These are phyloP conservation scores for Mus spretus DNA, from an alignment of 2,797 vertebrate species.

Conservation along the genomic window DNA sequence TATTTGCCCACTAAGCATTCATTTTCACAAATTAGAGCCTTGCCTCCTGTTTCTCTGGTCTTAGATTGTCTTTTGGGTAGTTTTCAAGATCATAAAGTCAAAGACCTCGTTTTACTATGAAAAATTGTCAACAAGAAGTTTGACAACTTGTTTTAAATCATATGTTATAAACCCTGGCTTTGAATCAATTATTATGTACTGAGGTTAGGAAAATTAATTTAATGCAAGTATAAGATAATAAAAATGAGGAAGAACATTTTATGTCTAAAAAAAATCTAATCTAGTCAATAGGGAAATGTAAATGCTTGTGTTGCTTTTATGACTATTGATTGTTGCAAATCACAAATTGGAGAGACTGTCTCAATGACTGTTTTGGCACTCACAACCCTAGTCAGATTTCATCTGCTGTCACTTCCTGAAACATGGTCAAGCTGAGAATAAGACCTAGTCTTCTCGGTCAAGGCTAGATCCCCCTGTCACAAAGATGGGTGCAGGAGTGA, in stretches of 20 bases:
- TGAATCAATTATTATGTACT: conserved; percentile 54
- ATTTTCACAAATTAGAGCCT: neutral
- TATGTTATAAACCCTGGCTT: conserved; percentile 43
- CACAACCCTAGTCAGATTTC: neutral
- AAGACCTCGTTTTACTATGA: conserved; percentile 52
- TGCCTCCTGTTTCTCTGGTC: neutral
- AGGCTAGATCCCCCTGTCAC: neutral
- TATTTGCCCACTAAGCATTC: neutral
- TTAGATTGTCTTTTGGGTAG: neutral
- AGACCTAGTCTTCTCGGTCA: neutral
- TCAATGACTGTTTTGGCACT: conserved; percentile 17
- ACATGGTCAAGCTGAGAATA: neutral
- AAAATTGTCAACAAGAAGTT: conserved; percentile 21
- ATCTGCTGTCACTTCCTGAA: neutral
- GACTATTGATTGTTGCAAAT: conserved; percentile 55
- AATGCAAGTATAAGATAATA: conserved; percentile 46
- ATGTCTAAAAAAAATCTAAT: conserved; percentile 49
- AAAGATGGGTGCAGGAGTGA: neutral
- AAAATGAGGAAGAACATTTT: conserved; percentile 58
- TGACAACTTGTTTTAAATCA: conserved; percentile 58
- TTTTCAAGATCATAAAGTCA: conserved; percentile 36
- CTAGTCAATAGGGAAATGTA: conserved; percentile 53
- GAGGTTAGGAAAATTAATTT: conserved; percentile 64
- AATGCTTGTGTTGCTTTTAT: conserved; percentile 44
- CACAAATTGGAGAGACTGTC: neutral